Conservation (phyloP, 2,113 vertebrate species). For the Leiothrix lutea region DNA sequence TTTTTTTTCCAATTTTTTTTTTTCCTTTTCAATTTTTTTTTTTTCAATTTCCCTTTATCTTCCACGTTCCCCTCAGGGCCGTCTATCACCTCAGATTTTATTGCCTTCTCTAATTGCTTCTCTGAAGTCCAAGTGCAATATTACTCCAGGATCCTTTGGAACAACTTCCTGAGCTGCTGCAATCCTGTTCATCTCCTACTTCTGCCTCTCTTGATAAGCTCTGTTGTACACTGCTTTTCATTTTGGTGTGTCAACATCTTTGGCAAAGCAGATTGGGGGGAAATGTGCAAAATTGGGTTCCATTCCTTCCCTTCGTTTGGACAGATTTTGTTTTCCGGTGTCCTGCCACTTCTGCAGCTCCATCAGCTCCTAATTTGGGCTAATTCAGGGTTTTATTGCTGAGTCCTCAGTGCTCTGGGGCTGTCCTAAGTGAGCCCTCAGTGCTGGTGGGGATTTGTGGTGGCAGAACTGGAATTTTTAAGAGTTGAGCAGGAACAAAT, state of each 20-base stretch:
- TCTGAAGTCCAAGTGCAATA: slow-evolving; percentile 17
- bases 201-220: slow-evolving; percentile 19
- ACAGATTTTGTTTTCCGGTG: background rate
- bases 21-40: too few species aligned
- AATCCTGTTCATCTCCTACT: background rate
- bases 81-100: slow-evolving; percentile 4
- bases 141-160: background rate
- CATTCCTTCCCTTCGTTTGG: background rate
- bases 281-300: background rate
- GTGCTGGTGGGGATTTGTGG: background rate
- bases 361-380: background rate
- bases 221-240: background rate
- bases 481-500: background rate
- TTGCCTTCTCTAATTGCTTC: slow-evolving; percentile 53
- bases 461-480: background rate
- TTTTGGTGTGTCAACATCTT: background rate
- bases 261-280: background rate
- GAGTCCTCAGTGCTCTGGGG: background rate
- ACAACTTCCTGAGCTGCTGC: slow-evolving; percentile 25
- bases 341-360: background rate
- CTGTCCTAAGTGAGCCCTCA: background rate
- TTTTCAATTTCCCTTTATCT: background rate
- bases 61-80: background rate
- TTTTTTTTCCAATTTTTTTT: background rate
- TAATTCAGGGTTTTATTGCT: background rate